Percentiles rank a stretch among this genome's conserved stretches.
Evolutionary conservation across 2,113 vertebrate species (phyloP).

Genomic region (Dromaius novaehollandiae): DNA sequence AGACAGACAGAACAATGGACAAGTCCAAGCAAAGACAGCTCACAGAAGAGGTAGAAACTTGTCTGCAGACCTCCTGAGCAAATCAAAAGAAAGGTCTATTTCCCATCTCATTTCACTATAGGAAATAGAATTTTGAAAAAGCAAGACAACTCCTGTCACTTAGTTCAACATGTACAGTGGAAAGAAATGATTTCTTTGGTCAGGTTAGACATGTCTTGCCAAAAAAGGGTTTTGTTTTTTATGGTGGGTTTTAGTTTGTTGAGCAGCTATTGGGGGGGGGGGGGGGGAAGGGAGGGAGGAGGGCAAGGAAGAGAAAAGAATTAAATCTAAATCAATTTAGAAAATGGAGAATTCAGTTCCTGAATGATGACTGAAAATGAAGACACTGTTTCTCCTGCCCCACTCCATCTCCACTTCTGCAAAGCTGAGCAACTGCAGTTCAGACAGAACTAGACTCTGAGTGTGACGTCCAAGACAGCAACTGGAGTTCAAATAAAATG

Average conservation of each 20-base stretch:
- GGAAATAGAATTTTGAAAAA: neutral
- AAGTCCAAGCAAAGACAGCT: neutral
- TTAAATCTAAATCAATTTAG: neutral
- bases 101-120: neutral
- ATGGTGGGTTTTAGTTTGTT: neutral
- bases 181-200: neutral
- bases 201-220: neutral
- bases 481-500: slow-evolving; percentile 8
- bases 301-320: neutral
- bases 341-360: neutral
- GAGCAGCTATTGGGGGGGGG: neutral
- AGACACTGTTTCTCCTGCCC: neutral
- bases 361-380: neutral
- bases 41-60: neutral
- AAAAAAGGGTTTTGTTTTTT: neutral
- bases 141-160: neutral
- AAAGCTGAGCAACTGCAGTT: neutral
- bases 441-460: neutral
- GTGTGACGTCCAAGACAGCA: neutral
- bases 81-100: neutral
- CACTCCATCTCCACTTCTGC: neutral
- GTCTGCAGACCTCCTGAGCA: neutral
- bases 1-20: neutral
- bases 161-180: neutral
- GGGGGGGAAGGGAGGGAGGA: neutral